phyloP scores from a whole-genome alignment of 2,797 vertebrate species.

The Neostethus bicornis region DNA sequence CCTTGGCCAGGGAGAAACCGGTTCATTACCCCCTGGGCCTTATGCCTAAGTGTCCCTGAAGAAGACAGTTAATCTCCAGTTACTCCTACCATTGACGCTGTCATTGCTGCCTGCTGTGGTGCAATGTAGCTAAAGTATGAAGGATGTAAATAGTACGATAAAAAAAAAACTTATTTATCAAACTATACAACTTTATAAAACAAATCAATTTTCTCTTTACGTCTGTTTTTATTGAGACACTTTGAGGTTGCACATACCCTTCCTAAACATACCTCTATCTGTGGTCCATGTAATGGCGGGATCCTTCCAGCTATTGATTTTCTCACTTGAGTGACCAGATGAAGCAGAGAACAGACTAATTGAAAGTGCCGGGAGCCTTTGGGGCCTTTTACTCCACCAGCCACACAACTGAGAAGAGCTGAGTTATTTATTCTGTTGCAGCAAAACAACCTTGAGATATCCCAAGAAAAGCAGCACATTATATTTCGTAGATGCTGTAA shows the following conservation, averaged over 20 bases:
- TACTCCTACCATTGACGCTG: too few species aligned
- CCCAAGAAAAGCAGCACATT: background rate
- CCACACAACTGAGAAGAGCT: constrained; percentile 4
- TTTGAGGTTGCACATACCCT: background rate
- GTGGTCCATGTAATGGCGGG: constrained; percentile 11
- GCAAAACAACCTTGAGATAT: background rate
- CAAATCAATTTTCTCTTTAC: too few species aligned
- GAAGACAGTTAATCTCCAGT: too few species aligned
- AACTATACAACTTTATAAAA: background rate
- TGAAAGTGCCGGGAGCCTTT: constrained; percentile 24
- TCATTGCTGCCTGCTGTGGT: too few species aligned
- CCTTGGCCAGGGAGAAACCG: too few species aligned
- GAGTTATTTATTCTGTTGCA: constrained; percentile 7
- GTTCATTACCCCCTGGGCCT: too few species aligned
- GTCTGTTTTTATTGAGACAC: background rate
- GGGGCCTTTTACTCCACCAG: constrained; percentile 8
- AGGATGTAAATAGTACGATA: too few species aligned
- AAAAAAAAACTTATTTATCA: too few species aligned
- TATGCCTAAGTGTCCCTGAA: too few species aligned
- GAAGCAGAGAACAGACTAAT: constrained; percentile 39
- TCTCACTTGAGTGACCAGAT: constrained; percentile 30
- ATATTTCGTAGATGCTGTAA: background rate
- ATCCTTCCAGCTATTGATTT: constrained; percentile 39
- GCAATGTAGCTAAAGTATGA: too few species aligned
- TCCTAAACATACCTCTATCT: constrained; percentile 4